A percentile compares a stretch with the other conserved stretches of the same genome.
phyloP scores from a whole-genome alignment of 2,888 invertebrate species.

The Eudasyphora cyanicolor region DNA sequence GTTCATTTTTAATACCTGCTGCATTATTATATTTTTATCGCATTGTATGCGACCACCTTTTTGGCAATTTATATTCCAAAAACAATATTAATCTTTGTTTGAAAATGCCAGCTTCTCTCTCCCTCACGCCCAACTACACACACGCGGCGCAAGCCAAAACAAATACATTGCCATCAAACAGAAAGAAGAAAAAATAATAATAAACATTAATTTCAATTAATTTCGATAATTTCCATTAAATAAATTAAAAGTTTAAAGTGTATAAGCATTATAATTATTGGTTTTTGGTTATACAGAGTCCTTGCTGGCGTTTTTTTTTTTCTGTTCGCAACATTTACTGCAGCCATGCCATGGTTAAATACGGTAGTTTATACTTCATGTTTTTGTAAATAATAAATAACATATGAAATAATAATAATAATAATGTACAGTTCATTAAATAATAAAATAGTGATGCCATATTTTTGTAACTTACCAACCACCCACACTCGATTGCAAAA shows the following conservation, averaged over 20 bases:
- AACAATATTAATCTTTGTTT: conserved; percentile 33
- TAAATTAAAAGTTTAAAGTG: conserved; percentile 65
- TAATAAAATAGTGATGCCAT: conserved; percentile 56
- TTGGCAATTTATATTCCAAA: conserved; percentile 30
- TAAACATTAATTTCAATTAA: conserved; percentile 66
- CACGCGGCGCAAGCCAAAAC: neutral
- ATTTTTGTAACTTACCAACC: conserved; percentile 27
- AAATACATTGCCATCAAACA: neutral
- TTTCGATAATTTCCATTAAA: conserved; percentile 66
- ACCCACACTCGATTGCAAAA: neutral
- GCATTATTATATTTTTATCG: neutral
- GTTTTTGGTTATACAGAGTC: conserved; percentile 53
- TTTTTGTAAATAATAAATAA: conserved; percentile 54
- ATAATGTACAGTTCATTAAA: conserved; percentile 65
- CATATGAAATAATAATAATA: conserved; percentile 57
- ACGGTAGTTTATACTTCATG: neutral
- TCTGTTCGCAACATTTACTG: conserved; percentile 15
- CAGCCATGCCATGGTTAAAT: conserved; percentile 10
- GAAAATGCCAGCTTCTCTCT: neutral
- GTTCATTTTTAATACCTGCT: neutral
- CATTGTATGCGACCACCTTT: neutral
- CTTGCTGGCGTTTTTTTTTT: neutral
- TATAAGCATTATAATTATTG: conserved; percentile 65
- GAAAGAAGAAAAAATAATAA: conserved; percentile 41
- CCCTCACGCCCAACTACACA: neutral